Conservation (phyloP, 1,140 invertebrate species). For the Panagrolaimus sp. region DNA sequence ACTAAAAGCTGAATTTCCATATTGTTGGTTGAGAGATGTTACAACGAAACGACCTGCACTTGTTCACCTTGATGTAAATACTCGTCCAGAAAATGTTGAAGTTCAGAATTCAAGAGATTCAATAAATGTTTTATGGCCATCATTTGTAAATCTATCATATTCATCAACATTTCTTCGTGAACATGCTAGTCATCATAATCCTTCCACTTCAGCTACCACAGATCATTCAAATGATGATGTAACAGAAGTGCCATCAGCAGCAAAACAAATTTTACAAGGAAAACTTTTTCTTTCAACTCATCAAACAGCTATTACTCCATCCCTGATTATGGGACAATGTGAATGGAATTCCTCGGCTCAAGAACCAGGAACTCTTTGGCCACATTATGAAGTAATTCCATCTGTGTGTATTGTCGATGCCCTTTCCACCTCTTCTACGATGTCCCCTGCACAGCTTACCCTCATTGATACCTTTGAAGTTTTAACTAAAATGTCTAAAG, state of each 20-base stretch:
- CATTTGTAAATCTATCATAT: slow-evolving; percentile 10
- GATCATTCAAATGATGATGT: neutral
- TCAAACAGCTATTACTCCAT: slow-evolving; percentile 10
- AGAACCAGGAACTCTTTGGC: slow-evolving; percentile 35
- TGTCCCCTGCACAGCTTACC: slow-evolving; percentile 25
- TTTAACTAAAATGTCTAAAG: slow-evolving; percentile 13
- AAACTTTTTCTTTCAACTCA: slow-evolving; percentile 8
- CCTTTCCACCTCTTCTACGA: slow-evolving; percentile 7
- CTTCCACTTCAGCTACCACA: neutral
- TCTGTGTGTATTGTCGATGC: slow-evolving; percentile 24
- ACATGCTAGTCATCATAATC: slow-evolving; percentile 16
- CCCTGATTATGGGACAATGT: slow-evolving; percentile 17
- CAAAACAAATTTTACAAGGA: neutral
- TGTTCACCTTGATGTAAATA: slow-evolving; percentile 33
- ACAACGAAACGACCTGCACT: slow-evolving; percentile 25
- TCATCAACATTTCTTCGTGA: slow-evolving; percentile 36
- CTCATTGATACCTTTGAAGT: slow-evolving; percentile 27
- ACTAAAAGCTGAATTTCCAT: slow-evolving; percentile 26
- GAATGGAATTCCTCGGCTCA: slow-evolving; percentile 28
- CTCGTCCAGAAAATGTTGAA: slow-evolving; percentile 21
- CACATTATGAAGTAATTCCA: slow-evolving; percentile 29
- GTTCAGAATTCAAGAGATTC: slow-evolving; percentile 24
- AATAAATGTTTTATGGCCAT: slow-evolving; percentile 29
- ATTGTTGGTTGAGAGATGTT: slow-evolving; percentile 35
- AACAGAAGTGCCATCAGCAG: neutral